Evolutionary conservation across 2,113 vertebrate species (phyloP).

Genomic region (Calcarius ornatus): DNA sequence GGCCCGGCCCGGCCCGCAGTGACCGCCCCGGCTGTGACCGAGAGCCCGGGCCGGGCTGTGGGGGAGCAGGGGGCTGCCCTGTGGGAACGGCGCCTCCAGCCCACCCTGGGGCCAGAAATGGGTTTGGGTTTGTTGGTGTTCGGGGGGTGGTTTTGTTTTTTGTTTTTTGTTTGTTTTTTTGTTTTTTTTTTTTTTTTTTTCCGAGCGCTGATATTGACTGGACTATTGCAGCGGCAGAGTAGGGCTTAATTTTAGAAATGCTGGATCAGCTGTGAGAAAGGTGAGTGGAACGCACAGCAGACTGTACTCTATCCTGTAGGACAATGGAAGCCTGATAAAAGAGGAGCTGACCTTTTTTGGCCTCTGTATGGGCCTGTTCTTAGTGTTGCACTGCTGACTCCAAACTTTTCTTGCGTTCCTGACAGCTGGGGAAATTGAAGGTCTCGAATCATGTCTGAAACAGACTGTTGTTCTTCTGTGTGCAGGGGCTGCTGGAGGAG

Average conservation of each 20-base stretch:
- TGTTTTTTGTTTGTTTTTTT: background rate
- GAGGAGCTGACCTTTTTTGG: background rate
- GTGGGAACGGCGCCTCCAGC: background rate
- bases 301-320: background rate
- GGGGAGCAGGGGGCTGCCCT: background rate
- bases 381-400: background rate
- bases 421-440: background rate
- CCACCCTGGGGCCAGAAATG: background rate
- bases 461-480: background rate
- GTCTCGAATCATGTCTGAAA: background rate
- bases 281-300: background rate
- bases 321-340: background rate
- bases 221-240: background rate
- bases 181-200: background rate
- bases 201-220: background rate
- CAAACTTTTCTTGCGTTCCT: background rate
- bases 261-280: background rate
- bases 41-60: background rate
- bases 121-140: background rate
- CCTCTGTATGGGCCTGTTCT: background rate
- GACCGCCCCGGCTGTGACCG: background rate
- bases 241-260: background rate
- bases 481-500: background rate
- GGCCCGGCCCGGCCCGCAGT: background rate
- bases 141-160: background rate